A percentile compares a stretch with the other conserved stretches of the same genome.
Evolutionary conservation across 2,888 invertebrate genomes (phyloP).

Genomic region (Exephanes ischioxanthus): DNA sequence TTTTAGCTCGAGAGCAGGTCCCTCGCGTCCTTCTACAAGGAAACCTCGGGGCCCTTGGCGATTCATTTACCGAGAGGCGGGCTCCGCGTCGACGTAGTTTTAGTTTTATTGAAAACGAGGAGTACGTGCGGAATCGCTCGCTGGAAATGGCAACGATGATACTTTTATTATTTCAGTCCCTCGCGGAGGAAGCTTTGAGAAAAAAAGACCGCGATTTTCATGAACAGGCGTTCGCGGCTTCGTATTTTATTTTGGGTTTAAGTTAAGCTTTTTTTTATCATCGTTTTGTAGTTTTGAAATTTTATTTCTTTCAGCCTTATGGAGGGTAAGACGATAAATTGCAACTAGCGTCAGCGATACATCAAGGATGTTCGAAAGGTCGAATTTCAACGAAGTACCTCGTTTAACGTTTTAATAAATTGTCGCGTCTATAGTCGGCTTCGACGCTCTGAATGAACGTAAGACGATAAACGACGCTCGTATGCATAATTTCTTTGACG

Average conservation of each 20-base stretch:
- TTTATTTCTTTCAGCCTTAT: background rate
- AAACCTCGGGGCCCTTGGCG: background rate
- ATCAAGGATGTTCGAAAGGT: background rate
- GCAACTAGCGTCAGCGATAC: background rate
- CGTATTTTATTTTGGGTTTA: background rate
- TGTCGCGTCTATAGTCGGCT: background rate
- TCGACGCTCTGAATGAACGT: conserved; percentile 4
- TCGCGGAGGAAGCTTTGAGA: background rate
- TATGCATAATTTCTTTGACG: conserved; percentile 23
- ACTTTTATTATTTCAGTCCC: background rate
- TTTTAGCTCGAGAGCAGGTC: background rate
- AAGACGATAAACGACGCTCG: conserved; percentile 9
- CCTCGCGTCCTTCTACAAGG: conserved; percentile 23
- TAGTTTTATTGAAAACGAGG: conserved; percentile 10
- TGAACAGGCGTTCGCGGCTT: background rate
- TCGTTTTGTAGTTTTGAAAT: too few species aligned
- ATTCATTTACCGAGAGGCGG: background rate
- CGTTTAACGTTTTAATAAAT: background rate
- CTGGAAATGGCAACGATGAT: background rate
- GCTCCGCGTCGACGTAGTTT: background rate
- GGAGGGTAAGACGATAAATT: background rate
- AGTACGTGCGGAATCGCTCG: conserved; percentile 11
- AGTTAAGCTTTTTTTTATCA: background rate
- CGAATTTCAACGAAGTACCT: background rate
- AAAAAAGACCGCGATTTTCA: background rate